Conservation (phyloP, 2,888 invertebrate genomes). For the Sceliomorpha sp. region DNA sequence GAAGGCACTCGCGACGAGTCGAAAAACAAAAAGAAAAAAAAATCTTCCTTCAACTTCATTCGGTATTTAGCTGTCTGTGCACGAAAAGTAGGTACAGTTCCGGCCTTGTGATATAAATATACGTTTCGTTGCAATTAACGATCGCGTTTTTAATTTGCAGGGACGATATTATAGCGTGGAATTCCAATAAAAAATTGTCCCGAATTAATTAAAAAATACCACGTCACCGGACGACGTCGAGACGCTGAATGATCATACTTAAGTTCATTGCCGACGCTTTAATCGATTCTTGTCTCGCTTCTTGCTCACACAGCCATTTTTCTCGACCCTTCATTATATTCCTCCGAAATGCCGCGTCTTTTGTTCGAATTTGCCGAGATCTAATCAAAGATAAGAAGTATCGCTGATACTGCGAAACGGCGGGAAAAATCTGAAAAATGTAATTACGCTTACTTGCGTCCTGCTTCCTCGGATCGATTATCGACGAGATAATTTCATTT, state of each 20-base stretch:
- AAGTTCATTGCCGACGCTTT: constrained; percentile 61
- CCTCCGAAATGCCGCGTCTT: constrained; percentile 3
- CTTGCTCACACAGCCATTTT: constrained; percentile 16
- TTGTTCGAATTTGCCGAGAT: constrained; percentile 9
- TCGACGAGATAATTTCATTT: no score
- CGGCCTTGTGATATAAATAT: no score
- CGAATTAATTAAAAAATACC: constrained; percentile 76
- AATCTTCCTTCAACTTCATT: no score
- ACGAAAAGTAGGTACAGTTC: no score
- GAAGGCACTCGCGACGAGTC: no score
- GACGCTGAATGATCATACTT: constrained; percentile 63
- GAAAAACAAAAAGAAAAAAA: no score
- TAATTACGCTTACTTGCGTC: no score
- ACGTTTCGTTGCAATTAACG: constrained; percentile 11
- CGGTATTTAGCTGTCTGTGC: no score
- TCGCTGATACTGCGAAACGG: no score
- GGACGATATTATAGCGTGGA: constrained; percentile 44
- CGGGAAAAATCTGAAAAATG: no score
- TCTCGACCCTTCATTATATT: constrained; percentile 10
- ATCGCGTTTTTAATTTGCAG: constrained; percentile 3
- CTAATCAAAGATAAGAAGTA: constrained; percentile 4
- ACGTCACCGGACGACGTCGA: constrained; percentile 26
- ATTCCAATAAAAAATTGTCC: constrained; percentile 72
- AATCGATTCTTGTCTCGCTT: constrained; percentile 56
- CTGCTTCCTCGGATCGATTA: no score